phyloP scores from a whole-genome alignment of 2,797 vertebrate genomes.

The Lateolabrax maculatus region DNA sequence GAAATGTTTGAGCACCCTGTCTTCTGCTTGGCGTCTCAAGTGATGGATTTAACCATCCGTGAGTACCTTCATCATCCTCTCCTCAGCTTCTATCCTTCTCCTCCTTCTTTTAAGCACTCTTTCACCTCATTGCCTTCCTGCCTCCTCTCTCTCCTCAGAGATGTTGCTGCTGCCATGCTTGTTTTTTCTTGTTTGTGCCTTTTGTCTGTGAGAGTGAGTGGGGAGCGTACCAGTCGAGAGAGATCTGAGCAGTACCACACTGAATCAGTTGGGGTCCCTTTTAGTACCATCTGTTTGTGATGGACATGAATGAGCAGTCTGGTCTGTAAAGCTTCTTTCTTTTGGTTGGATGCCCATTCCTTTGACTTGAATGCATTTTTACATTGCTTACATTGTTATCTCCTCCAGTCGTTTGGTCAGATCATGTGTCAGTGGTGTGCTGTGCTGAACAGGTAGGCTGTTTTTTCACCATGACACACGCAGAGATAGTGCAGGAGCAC shows the following conservation, averaged over 20 bases:
- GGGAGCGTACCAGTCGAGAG: conserved; percentile 65
- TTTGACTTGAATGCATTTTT: conserved; percentile 99
- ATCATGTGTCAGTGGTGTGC: conserved; percentile 96
- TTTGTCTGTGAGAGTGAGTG: conserved; percentile 81
- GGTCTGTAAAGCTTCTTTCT: conserved; percentile 97
- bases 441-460: conserved; percentile 86
- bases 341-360: conserved; percentile 93
- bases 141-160: conserved; percentile 61
- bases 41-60: conserved; percentile 99
- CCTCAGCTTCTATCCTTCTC: conserved; percentile 84
- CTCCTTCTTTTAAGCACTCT: conserved; percentile 85
- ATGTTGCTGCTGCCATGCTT: conserved; percentile 70
- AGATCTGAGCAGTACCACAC: conserved; percentile 65
- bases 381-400: conserved; percentile 98
- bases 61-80: conserved; percentile 96
- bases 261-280: conserved; percentile 67
- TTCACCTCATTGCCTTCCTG: conserved; percentile 62
- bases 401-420: conserved; percentile 93
- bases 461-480: conserved; percentile 77
- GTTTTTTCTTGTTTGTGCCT: conserved; percentile 74
- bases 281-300: conserved; percentile 92
- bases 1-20: conserved; percentile 99
- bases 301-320: conserved; percentile 89
- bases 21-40: conserved; percentile 99
- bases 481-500: conserved; percentile 84